A percentile compares a stretch with the other conserved stretches of the same genome.
Conservation (phyloP, 2,888 invertebrate species). For the Idaea dimidiata region DNA sequence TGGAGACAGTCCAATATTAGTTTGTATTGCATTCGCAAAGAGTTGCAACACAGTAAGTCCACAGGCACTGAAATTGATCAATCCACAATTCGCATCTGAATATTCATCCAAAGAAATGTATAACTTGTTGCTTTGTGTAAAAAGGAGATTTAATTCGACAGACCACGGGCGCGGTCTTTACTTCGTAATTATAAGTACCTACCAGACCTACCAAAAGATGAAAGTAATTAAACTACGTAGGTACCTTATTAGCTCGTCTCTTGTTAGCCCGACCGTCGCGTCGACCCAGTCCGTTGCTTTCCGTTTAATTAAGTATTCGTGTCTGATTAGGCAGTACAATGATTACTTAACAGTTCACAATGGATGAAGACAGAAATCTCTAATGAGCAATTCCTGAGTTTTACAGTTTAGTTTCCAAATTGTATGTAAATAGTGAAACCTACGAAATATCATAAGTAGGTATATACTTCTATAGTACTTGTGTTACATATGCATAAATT, state of each 20-base stretch:
- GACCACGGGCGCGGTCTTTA: constrained; percentile 14
- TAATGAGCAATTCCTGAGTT: not conserved
- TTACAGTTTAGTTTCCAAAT: not conserved
- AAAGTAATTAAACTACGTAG: constrained; percentile 9
- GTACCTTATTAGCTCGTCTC: not conserved
- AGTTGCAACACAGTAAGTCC: too few species aligned
- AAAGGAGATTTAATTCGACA: constrained; percentile 32
- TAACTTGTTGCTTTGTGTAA: constrained; percentile 32
- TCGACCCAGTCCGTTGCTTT: not conserved
- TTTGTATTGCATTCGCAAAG: too few species aligned
- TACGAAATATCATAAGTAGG: too few species aligned
- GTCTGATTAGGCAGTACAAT: not conserved
- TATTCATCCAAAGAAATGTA: constrained; percentile 33
- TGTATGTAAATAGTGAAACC: not conserved
- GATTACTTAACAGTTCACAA: not conserved
- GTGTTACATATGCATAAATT: too few species aligned
- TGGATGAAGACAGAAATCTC: not conserved
- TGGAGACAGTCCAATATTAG: too few species aligned
- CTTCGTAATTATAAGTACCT: constrained; percentile 22
- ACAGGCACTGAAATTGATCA: not conserved
- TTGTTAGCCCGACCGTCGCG: constrained; percentile 2
- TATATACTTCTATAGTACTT: too few species aligned
- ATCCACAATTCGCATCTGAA: constrained; percentile 22
- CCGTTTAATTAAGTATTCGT: not conserved
- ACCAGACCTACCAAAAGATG: constrained; percentile 10